Evolutionary conservation across 2,888 invertebrate genomes (phyloP), one percentile per base, ranked within the genome.

Genomic region (Platerodrilus igneus): DNA sequence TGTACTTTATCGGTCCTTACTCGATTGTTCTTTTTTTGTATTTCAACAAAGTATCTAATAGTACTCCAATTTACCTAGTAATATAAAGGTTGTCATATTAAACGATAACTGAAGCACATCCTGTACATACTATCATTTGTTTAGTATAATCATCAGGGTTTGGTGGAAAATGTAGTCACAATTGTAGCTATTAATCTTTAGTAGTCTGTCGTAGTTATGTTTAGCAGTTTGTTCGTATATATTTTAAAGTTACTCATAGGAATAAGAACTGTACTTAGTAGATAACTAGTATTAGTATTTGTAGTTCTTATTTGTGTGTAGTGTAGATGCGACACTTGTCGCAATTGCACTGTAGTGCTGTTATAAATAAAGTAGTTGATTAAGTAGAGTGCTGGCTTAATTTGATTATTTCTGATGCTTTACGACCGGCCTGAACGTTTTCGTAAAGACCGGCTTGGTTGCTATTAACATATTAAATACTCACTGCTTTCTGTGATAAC

Each of bases 321-420:
- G 68, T 63, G 64, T 68, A 68, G 67, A 56, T 58, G 64, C 55
- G 50, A 47, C 44, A 16, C 47, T 34, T 37, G 62, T 58, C 63
- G 62, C 62, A 58, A 52, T 62, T 71, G 71, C 71, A 71, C 71
- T 72, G 70, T 71, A 67, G 67, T 69, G 69, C 67, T 66, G 67
- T 71, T 70, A 65, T 64, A 63, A 71, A 72, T 72, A 72, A 72
- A 72, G 71, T 72, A 72, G 72, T 70, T 70, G 66, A 68, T 68
- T 68, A 67, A 69, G 71, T 71, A 71, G 71, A 64, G 63, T 65
- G 68, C 66, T 68, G 70, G n/a, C n/a, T n/a, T n/a, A n/a, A n/a
- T 69, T 69, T 70, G 69, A 63, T 67, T 61, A 63, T 52, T 55
- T 51, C 52, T 60, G 54, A 57, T 58, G 62, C 60, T 59, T 58